Base-by-base conservation (phyloP, 1,140 invertebrate genomes). In the Zaprionus kolodkinae region DNA sequence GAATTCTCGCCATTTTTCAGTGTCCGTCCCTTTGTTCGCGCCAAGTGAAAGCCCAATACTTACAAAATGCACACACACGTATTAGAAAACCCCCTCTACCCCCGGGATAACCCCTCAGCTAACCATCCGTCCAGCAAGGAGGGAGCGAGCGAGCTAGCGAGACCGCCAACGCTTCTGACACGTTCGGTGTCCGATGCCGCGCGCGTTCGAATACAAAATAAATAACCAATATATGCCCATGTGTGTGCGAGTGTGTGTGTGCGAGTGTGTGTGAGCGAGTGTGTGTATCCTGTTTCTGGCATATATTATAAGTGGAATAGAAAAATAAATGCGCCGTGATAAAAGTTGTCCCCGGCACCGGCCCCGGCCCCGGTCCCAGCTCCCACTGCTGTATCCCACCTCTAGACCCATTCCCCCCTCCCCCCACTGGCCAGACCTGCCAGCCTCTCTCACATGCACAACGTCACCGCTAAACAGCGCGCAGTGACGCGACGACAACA, bases 221-320 rank as follows among this genome's bases (percentile, higher is more conserved):
- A 91, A 91, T 91, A 91, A 90, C 82, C 76, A 91, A 90, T 90
- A 90, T 90, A 91, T 90, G 86, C 87, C 79, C 87, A 90, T 82
- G 74, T 89, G 40, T 50, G 45, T 9, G 45, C 12, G 45, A 11
- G 45, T 25, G 17, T 25, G 45, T 25, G 45, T 21, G 15, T 72
- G 45, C 12, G 45, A 11, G 15, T 72, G 82, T 82, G 75, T 83
- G 90, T 91, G 11, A 4, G 12, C 13, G 38, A 15, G 87, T 76
- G 82, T 85, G 75, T 86, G 90, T 91, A 88, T 91, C 90, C 91
- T 91, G 90, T 91, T 90, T 91, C 83, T 91, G 86, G 91, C 90
- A 91, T 91, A 91, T 91, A 91, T 91, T 85, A 91, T 91, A 91
- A 91, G 90, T 85, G 84, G 74, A 91, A 91, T 91, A 91, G 90